phyloP scores from a whole-genome alignment of 1,140 invertebrate genomes.

The Physella acuta region DNA sequence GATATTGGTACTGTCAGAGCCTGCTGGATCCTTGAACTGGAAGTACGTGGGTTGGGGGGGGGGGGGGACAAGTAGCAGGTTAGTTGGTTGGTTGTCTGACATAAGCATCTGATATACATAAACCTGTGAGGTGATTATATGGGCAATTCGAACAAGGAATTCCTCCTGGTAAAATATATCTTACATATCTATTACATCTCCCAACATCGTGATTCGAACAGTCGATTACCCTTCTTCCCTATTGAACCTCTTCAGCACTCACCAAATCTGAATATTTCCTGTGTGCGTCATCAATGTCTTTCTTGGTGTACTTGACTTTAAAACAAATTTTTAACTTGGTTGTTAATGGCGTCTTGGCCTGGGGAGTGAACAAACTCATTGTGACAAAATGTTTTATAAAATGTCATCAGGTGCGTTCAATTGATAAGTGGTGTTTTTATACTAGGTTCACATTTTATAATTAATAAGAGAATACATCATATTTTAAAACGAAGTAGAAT shows the following conservation, averaged over 20 bases:
- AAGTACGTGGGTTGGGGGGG: no score
- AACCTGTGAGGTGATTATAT: no score
- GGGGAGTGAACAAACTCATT: background rate
- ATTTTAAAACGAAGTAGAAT: no score
- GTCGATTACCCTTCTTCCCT: background rate
- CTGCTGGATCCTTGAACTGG: constrained; percentile 49
- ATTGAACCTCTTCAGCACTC: constrained; percentile 17
- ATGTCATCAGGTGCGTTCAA: no score
- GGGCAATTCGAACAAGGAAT: background rate
- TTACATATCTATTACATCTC: background rate
- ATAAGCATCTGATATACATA: no score
- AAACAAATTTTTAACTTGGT: constrained; percentile 36
- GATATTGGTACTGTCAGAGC: constrained; percentile 31
- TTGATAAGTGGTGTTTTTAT: no score
- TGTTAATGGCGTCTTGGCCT: constrained; percentile 33
- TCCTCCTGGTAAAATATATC: background rate
- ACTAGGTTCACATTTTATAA: no score
- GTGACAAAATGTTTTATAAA: no score
- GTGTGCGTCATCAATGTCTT: constrained; percentile 51
- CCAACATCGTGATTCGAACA: background rate
- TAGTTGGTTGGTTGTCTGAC: no score
- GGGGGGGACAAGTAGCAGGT: no score
- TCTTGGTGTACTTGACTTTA: constrained; percentile 45
- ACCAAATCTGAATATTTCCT: constrained; percentile 51
- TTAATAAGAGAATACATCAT: no score